phyloP scores from a whole-genome alignment of 2,113 vertebrate species.

The Campylorhamphus procurvoides region DNA sequence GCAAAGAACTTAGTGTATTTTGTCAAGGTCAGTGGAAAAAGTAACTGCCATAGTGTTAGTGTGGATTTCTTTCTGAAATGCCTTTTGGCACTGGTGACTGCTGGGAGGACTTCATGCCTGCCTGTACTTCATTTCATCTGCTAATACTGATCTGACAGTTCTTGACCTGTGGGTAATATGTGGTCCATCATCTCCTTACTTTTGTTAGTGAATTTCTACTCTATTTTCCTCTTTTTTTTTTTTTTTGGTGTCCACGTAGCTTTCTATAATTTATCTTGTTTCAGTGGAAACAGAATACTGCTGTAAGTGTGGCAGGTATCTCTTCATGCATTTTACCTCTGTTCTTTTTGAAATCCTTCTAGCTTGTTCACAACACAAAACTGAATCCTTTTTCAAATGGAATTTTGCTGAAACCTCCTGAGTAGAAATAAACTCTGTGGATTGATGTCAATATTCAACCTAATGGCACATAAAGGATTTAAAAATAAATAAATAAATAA shows the following conservation, averaged over 20 bases:
- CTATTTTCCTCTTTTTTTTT: not conserved
- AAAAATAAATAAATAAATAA: not conserved
- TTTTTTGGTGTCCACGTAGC: too few species aligned
- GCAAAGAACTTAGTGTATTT: constrained; percentile 14
- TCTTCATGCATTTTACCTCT: not conserved
- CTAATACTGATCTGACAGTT: constrained; percentile 49
- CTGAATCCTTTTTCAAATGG: not conserved
- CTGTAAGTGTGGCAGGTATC: not conserved
- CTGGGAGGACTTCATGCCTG: not conserved
- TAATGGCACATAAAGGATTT: not conserved
- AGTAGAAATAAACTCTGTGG: not conserved
- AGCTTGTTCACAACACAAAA: not conserved
- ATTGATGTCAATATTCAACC: not conserved
- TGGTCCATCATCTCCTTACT: not conserved
- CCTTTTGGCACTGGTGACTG: constrained; percentile 34
- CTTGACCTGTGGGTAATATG: constrained; percentile 32
- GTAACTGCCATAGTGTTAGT: constrained; percentile 17
- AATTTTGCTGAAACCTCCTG: not conserved
- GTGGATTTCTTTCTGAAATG: constrained; percentile 46
- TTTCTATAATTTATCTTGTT: not conserved
- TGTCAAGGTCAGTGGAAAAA: constrained; percentile 55
- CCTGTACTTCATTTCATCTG: constrained; percentile 32
- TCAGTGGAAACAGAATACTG: not conserved
- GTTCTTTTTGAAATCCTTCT: not conserved
- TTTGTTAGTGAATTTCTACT: not conserved